Evolutionary conservation across 2,888 invertebrate genomes (phyloP).

Genomic region (Sylvicola fuscatus): DNA sequence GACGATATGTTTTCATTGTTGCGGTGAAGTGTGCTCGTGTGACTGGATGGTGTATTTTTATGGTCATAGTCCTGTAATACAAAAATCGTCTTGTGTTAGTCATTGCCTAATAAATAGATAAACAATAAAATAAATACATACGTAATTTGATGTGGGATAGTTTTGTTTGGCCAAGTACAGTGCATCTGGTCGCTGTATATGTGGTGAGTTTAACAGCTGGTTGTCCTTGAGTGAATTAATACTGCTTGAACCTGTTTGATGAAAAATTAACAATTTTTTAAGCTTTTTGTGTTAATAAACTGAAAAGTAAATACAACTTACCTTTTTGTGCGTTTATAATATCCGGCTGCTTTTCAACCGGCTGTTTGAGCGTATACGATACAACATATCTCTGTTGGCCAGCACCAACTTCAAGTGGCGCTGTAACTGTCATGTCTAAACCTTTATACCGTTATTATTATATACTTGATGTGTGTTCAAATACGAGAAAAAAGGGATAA

Average conservation of each 20-base stretch:
- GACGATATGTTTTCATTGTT: slow-evolving; percentile 17
- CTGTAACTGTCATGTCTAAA: slow-evolving; percentile 26
- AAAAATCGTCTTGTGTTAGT: too few relatives aligned
- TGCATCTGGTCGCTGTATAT: slow-evolving; percentile 21
- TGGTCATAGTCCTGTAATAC: slow-evolving; percentile 9
- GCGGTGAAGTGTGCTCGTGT: slow-evolving; percentile 22
- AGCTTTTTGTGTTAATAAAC: too few relatives aligned
- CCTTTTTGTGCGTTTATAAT: slow-evolving; percentile 63
- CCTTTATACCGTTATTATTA: too few relatives aligned
- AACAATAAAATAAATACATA: slow-evolving; percentile 15
- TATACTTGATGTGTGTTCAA: not conserved
- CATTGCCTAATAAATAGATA: too few relatives aligned
- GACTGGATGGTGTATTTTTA: slow-evolving; percentile 17
- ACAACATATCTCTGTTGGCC: slow-evolving; percentile 70
- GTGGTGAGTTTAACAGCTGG: slow-evolving; percentile 17
- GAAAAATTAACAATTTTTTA: not conserved
- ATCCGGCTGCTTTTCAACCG: slow-evolving; percentile 47
- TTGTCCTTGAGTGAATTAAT: slow-evolving; percentile 7
- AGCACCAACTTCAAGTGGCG: slow-evolving; percentile 54
- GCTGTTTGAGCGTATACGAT: slow-evolving; percentile 63
- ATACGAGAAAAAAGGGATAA: slow-evolving; percentile 1
- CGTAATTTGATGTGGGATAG: slow-evolving; percentile 17
- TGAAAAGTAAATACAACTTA: slow-evolving; percentile 17
- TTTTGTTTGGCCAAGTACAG: slow-evolving; percentile 16
- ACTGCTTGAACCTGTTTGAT: slow-evolving; percentile 7